A percentile compares a stretch with the other conserved stretches of the same genome.
phyloP scores from a whole-genome alignment of 2,888 invertebrate species.

The Xestia rhomboidea region DNA sequence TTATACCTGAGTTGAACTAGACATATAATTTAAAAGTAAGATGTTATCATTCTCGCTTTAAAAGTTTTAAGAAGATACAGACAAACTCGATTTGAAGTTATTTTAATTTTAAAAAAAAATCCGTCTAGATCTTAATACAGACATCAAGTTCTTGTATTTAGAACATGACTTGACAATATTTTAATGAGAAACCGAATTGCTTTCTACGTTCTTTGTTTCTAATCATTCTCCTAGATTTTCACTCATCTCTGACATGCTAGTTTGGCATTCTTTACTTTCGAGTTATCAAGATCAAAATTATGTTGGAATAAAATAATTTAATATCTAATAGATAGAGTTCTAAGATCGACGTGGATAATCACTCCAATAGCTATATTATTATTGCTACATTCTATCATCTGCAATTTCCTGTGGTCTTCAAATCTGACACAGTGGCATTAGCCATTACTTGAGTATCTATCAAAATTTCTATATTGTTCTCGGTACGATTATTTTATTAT shows the following conservation, averaged over 20 bases:
- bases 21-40: conserved; percentile 44
- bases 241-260: conserved; percentile 22
- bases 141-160: conserved; percentile 6
- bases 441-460: conserved; percentile 28
- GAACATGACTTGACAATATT: conserved; percentile 18
- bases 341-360: conserved; percentile 31
- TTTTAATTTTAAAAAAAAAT: conserved; percentile 20
- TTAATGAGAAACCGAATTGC: conserved; percentile 20
- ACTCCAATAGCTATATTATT: conserved; percentile 34
- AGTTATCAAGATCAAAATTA: conserved; percentile 22
- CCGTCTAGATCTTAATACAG: conserved; percentile 3
- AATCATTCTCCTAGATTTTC: not conserved
- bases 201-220: conserved; percentile 30
- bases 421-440: conserved; percentile 32
- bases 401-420: conserved; percentile 47
- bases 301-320: conserved; percentile 36
- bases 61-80: conserved; percentile 30
- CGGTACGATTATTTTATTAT: conserved; percentile 54
- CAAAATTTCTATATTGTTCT: conserved; percentile 54
- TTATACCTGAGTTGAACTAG: conserved; percentile 18
- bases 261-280: conserved; percentile 38
- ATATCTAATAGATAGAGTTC: conserved; percentile 50
- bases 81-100: conserved; percentile 9
- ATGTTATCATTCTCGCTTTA: conserved; percentile 26
- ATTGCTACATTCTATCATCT: conserved; percentile 39